phyloP scores from a whole-genome alignment of 2,888 invertebrate genomes.

The Lasius fuliginosus region DNA sequence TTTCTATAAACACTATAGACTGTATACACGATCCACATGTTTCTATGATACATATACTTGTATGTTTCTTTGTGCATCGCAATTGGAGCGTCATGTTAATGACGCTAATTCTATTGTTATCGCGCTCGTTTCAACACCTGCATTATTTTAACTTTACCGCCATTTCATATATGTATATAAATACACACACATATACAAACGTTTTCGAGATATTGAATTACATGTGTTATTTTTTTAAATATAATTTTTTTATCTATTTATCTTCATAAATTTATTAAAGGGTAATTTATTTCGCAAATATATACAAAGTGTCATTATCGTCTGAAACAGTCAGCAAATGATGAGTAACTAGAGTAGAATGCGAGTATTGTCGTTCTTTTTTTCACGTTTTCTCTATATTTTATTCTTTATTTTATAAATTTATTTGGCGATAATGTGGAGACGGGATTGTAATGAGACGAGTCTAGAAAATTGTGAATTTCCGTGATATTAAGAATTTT shows the following conservation, averaged over 20 bases:
- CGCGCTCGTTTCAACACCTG: conserved; percentile 17
- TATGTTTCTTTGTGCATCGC: conserved; percentile 49
- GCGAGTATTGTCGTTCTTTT: conserved; percentile 1
- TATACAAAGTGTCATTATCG: neutral
- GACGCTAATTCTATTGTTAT: conserved; percentile 50
- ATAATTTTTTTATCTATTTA: conserved; percentile 15
- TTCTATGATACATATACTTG: conserved; percentile 33
- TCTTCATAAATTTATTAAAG: neutral
- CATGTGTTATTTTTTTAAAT: neutral
- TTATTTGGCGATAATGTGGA: conserved; percentile 10
- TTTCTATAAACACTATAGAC: neutral
- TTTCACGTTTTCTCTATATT: neutral
- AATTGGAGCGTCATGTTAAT: conserved; percentile 53
- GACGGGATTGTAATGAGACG: conserved; percentile 21
- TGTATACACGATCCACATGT: neutral
- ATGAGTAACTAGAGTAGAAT: conserved; percentile 37
- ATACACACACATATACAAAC: neutral
- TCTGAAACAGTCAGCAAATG: conserved; percentile 29
- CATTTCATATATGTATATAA: neutral
- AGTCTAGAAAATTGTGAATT: conserved; percentile 44
- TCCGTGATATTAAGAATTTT: conserved; percentile 69
- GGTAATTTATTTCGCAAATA: neutral
- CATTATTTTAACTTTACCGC: conserved; percentile 39
- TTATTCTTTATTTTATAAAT: conserved; percentile 20
- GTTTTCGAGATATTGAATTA: neutral